A percentile compares a stretch with the other conserved stretches of the same genome.
phyloP scores from a whole-genome alignment of 2,113 vertebrate species.

The Chunga burmeisteri region DNA sequence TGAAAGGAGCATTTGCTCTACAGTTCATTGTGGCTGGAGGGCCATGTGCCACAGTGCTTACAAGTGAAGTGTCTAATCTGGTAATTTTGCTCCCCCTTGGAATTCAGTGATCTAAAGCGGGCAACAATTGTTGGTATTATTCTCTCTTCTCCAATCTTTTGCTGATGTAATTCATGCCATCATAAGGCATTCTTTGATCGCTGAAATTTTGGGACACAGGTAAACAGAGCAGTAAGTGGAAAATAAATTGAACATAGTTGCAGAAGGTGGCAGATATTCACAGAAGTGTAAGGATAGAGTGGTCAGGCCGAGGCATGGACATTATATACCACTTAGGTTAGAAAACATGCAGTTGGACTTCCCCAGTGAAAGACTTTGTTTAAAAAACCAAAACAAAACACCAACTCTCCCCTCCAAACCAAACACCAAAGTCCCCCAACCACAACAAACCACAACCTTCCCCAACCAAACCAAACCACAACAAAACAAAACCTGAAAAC shows the following conservation, averaged over 20 bases:
- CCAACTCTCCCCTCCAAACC: too few relatives aligned
- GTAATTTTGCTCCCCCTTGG: not conserved
- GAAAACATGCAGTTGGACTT: not conserved
- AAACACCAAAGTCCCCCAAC: too few relatives aligned
- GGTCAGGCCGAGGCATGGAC: not conserved
- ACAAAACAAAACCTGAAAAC: not conserved
- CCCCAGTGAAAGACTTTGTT: not conserved
- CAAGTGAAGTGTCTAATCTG: not conserved
- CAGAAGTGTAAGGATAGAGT: not conserved
- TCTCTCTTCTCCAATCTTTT: not conserved
- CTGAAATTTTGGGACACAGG: not conserved
- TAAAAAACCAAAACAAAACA: not conserved
- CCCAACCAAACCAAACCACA: not conserved
- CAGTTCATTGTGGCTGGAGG: not conserved
- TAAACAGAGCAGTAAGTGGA: not conserved
- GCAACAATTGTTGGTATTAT: not conserved
- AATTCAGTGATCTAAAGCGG: not conserved
- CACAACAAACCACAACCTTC: too few relatives aligned
- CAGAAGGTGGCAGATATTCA: not conserved
- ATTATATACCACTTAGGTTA: not conserved
- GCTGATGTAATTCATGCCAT: not conserved
- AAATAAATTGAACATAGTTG: not conserved
- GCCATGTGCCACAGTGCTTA: not conserved
- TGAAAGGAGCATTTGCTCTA: not conserved
- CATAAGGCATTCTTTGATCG: not conserved